Base-by-base conservation (phyloP, 2,113 vertebrate species). In the Xiphophorus hellerii region DNA sequence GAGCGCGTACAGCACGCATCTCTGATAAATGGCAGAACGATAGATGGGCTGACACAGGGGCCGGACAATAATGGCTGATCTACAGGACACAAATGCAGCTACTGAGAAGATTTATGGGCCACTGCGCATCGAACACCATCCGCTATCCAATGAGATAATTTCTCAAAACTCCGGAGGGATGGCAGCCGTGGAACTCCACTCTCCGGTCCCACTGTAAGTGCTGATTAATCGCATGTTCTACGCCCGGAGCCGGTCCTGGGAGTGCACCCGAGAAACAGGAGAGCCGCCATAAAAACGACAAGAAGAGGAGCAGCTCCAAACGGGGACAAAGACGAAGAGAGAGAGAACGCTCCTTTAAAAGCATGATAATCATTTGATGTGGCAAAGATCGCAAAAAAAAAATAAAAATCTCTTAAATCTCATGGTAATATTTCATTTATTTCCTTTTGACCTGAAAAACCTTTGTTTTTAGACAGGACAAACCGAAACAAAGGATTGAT, bases 61-160 rank as follows among this genome's bases (percentile, higher is more conserved):
- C 96, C 93, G 95, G 96, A 97, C 96, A 97, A 97, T 98, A 98
- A 97, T 94, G 96, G 94, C 95, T 97, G 97, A 98, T 97, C 96
- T 97, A 98, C 95, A 96, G 96, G 96, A 97, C 96, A 96, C 95
- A 96, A 96, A 96, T 95, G 94, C 95, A 95, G 95, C 96, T 96
- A 96, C 95, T 95, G 96, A 92, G 72, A 83, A 96, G 96, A 98
- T 99, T 97, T 97, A 98, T 97, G 82, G 69, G 73, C 62, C 81
- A 72, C 69, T 94, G 93, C 95, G 91, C 94, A 95, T 95, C 95
- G 95, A 93, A 93, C 94, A 96, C 96, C 94, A 95, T 95, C 95
- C 95, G 94, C 95, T 95, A 96, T 95, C 96, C 96, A 93, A 96
- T 95, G 95, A 96, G 95, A 96, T 96, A 95, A 97, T 97, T 97